Base-by-base conservation (phyloP, 2,888 invertebrate genomes). In the Villa cingulata region DNA sequence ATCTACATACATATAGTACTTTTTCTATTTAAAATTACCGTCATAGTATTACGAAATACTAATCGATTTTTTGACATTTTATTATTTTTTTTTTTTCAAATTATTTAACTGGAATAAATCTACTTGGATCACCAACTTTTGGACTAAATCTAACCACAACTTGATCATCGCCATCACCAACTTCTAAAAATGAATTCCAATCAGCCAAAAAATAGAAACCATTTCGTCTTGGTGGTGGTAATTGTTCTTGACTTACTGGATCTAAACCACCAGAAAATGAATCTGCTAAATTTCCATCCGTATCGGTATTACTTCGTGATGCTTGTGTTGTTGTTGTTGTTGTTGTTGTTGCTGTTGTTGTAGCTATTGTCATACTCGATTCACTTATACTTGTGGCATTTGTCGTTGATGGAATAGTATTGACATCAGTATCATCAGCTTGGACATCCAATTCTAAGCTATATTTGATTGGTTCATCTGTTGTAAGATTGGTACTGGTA, bases 171-270 rank as follows among this genome's bases (percentile, higher is more conserved):
- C 83, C 83, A 55, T 78, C 77, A 14, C 87, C 88, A 4, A 88
- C 86, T 67, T 87, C 86, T 17, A 88, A 72, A 60, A 89, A 89
- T 46, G 83, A 78, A 60, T 89, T 88, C 86, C 87, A 87, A 61
- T 89, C 89, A 9, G 86, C 72, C 60, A 88, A 74, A 70, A 87
- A 88, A 62, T 88, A 89, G 55, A 88, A 81, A 0, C 88, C 89
- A 50, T 81, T 86, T 57, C 77, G 79, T 55, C 74, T 76, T 37
- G 78, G 79, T 0, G 81, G 75, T 6, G 85, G 81, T 23, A 80
- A 59, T 16, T 74, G 73, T 4, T 80, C 75, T 57, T 81, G 79
- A 0, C 78, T 70, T 9, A 75, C 74, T 1, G 74, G 73, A 52
- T 66, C 64, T 2, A 80, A 75, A 40, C 72, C 72, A 19, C 81